Conservation (phyloP, 1,140 invertebrate genomes). For the Listronotus oregonensis region DNA sequence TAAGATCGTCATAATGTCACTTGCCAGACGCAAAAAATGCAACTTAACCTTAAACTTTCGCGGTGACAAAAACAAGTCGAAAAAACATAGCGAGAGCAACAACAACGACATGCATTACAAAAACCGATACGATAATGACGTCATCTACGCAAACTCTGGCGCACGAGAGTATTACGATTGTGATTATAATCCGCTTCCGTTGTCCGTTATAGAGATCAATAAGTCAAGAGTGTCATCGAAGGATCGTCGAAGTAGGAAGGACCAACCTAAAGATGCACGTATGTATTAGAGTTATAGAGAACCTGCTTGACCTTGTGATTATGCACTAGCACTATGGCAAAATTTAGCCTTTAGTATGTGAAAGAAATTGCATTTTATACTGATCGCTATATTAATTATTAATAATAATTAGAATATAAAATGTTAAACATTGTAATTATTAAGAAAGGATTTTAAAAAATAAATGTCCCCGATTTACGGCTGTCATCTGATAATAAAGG, state of each 20-base stretch:
- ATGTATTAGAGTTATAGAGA: too few relatives aligned
- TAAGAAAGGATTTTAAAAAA: too few relatives aligned
- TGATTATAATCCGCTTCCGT: conserved; percentile 49
- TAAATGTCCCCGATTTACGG: too few relatives aligned
- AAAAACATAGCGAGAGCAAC: conserved; percentile 7
- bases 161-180: conserved; percentile 41
- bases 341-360: too few relatives aligned
- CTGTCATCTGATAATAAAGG: too few relatives aligned
- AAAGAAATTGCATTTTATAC: too few relatives aligned
- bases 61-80: conserved; percentile 9
- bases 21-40: conserved; percentile 19
- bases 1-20: conserved; percentile 22
- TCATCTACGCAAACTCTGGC: conserved; percentile 44
- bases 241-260: neutral
- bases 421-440: too few relatives aligned
- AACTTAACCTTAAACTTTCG: conserved; percentile 24
- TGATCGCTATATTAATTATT: too few relatives aligned
- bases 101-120: conserved; percentile 18
- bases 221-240: neutral
- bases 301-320: too few relatives aligned
- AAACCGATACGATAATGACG: conserved; percentile 19
- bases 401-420: too few relatives aligned
- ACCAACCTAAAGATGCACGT: conserved; percentile 4
- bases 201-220: conserved; percentile 54
- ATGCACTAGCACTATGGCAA: too few relatives aligned